phyloP scores from a whole-genome alignment of 2,797 vertebrate species.

The Harpagifer antarcticus region DNA sequence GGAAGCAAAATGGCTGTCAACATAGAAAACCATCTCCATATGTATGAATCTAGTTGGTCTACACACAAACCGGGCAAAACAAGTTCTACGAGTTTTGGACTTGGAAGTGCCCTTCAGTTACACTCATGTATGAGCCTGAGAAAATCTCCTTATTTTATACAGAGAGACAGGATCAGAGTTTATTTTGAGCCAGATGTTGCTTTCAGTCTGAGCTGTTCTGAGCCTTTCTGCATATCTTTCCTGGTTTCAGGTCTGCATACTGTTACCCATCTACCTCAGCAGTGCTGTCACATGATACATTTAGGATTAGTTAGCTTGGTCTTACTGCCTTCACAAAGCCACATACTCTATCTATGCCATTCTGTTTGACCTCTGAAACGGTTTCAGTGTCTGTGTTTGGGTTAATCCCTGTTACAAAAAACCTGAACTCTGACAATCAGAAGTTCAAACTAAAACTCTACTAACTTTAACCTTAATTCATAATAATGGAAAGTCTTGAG shows the following conservation, averaged over 20 bases:
- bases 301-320: background rate
- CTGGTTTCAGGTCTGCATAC: background rate
- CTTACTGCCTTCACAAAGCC: background rate
- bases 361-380: background rate
- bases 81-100: background rate
- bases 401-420: background rate
- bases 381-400: background rate
- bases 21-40: background rate
- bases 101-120: background rate
- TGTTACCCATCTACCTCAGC: background rate
- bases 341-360: background rate
- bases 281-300: background rate
- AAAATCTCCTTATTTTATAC: background rate
- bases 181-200: background rate
- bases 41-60: background rate
- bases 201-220: background rate
- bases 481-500: background rate
- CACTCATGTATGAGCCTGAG: background rate
- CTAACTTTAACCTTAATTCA: background rate
- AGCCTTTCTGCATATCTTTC: background rate
- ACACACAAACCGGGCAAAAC: background rate
- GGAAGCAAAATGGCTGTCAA: background rate
- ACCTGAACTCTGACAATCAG: conserved; percentile 12
- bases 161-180: background rate
- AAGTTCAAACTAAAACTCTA: background rate